A percentile compares a stretch with the other conserved stretches of the same genome.
Evolutionary conservation across 2,113 vertebrate species (phyloP).

Genomic region (Ptilonorhynchus violaceus): DNA sequence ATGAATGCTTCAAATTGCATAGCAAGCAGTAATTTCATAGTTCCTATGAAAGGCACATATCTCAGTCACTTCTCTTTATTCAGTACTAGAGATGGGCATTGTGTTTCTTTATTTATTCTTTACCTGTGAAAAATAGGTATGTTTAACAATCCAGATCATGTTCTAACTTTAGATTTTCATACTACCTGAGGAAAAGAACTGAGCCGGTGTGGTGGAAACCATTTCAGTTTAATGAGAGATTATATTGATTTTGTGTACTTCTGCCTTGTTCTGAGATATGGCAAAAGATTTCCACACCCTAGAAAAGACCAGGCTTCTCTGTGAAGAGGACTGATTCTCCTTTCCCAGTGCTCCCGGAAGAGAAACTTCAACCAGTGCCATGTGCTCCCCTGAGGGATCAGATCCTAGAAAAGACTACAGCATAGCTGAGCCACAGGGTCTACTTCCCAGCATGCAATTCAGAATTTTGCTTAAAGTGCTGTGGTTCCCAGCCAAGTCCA

Average conservation of each 20-base stretch:
- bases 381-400: rapidly evolving
- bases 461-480: not conserved
- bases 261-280: not conserved
- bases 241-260: not conserved
- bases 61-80: not conserved
- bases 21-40: not conserved
- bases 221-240: not conserved
- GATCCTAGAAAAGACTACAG: not conserved
- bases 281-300: not conserved
- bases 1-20: not conserved
- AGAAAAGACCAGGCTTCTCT: not conserved
- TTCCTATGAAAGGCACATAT: not conserved
- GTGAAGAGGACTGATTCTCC: not conserved
- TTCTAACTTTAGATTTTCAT: not conserved
- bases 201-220: not conserved
- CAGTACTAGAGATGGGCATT: not conserved
- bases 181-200: not conserved
- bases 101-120: not conserved
- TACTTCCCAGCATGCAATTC: not conserved
- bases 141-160: not conserved
- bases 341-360: not conserved
- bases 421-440: not conserved
- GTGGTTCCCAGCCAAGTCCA: not conserved
- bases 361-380: not conserved
- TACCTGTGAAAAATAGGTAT: not conserved